Base-by-base conservation (phyloP, 2,113 vertebrate species). In the Empidonax traillii region DNA sequence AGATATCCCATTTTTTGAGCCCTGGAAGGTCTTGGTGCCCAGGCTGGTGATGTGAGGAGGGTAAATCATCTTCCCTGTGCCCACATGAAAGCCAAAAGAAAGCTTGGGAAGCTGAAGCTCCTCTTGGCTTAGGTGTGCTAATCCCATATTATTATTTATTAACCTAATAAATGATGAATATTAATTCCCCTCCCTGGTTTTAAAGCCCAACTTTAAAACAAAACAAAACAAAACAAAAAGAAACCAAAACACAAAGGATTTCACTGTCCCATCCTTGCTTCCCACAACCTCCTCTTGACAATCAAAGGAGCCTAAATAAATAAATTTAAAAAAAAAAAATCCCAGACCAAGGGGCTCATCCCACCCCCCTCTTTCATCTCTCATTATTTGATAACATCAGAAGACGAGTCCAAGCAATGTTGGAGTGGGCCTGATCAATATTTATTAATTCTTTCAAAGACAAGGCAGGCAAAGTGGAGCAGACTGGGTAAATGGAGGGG, bases 381-480 rank as follows among this genome's bases (percentile, higher is more conserved):
- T 98, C 98, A 98, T 97, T 97, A 98, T 98, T 97, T 98, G 98
- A 98, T 98, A 98, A 96, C 97, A 98, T 97, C 98, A 97, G 94
- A 96, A 94, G 97, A 97, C 73, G 91, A 97, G 95, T 72, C 95
- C 96, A 96, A 96, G 97, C 97, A 84, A 96, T 98, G 97, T 96
- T 96, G 89, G 96, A 96, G 78, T 87, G 95, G 52, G 96, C 83
- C 97, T 98, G 98, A 98, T 98, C 98, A 98, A 98, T 98, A 98
- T 98, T 98, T 98, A 98, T 98, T 97, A 97, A 97, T 97, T 85
- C 98, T 97, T 98, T 98, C 97, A 95, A 97, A 97, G 96, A 88
- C 97, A 93, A 91, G 97, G 97, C 79, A 97, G 97, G 93, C 96
- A 91, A 97, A 97, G 97, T 95, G 78, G 97, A 94, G 93, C 97